These are phyloP conservation scores for Ceratothoa steindachneri DNA, from an alignment of 2,888 invertebrate genomes.

Conservation along the genomic window DNA sequence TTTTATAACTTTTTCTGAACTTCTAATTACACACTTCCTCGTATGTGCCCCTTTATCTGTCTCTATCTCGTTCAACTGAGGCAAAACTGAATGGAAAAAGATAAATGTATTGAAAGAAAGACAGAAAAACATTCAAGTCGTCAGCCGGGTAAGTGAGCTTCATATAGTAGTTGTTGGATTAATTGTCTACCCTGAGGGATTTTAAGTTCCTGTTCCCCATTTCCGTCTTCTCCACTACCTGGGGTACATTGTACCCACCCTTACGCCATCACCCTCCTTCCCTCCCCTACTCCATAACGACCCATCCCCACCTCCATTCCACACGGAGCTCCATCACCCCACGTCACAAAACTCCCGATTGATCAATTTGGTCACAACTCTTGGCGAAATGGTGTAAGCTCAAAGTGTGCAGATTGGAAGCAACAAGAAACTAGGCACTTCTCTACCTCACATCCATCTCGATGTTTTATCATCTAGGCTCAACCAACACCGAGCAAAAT, in stretches of 20 bases:
- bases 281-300: not conserved
- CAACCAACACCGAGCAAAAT: too few species aligned
- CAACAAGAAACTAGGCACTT: too few species aligned
- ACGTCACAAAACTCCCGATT: too few species aligned
- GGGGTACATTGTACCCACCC: slow-evolving; percentile 10
- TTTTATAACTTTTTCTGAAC: too few species aligned
- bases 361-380: too few species aligned
- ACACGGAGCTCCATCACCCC: too few species aligned
- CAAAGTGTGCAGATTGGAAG: too few species aligned
- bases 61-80: not conserved
- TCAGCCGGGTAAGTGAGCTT: too few species aligned
- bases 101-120: not conserved
- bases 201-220: slow-evolving; percentile 5
- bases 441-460: too few species aligned
- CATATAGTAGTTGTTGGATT: not conserved
- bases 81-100: not conserved
- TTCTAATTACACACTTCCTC: not conserved
- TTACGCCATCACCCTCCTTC: not conserved
- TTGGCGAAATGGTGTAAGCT: too few species aligned
- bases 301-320: too few species aligned
- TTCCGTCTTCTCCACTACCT: not conserved
- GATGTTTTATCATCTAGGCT: too few species aligned
- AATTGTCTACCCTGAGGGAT: slow-evolving; percentile 1
- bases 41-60: not conserved
- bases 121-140: not conserved